Percentiles rank a stretch among this genome's conserved stretches.
Conservation (phyloP, 1,140 invertebrate species). For the Drosophila leontia region DNA sequence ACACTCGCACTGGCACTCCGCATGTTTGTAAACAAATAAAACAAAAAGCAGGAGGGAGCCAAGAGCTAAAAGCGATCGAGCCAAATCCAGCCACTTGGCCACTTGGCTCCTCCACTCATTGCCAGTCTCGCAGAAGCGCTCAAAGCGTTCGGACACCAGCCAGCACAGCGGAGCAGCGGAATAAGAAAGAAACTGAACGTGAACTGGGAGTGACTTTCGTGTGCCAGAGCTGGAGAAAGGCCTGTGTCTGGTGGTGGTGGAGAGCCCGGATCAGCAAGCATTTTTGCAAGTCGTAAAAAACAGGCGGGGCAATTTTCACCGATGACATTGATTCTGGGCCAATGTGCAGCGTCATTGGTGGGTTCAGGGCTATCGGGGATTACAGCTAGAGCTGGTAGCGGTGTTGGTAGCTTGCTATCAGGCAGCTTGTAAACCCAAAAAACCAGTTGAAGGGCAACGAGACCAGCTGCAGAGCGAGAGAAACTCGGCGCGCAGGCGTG, state of each 20-base stretch:
- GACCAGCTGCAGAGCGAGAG: slow-evolving; percentile 33
- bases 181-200: slow-evolving; percentile 37
- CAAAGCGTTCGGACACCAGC: slow-evolving; percentile 68
- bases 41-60: slow-evolving; percentile 25
- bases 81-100: slow-evolving; percentile 41
- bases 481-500: slow-evolving; percentile 37
- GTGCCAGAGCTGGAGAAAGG: slow-evolving; percentile 67
- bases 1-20: background rate
- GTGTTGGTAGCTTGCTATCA: background rate
- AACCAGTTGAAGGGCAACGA: slow-evolving; percentile 60
- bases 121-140: slow-evolving; percentile 75
- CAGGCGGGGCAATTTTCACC: slow-evolving; percentile 53
- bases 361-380: slow-evolving; percentile 62
- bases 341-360: slow-evolving; percentile 39
- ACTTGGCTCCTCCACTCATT: slow-evolving; percentile 44
- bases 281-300: slow-evolving; percentile 39
- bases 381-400: slow-evolving; percentile 24
- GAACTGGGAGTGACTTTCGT: slow-evolving; percentile 66
- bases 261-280: slow-evolving; percentile 18
- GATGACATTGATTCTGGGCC: slow-evolving; percentile 60
- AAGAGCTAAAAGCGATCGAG: slow-evolving; percentile 28
- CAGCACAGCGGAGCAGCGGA: slow-evolving; percentile 3
- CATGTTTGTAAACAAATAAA: slow-evolving; percentile 54
- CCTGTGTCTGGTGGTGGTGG: slow-evolving; percentile 26
- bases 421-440: slow-evolving; percentile 20